Conservation (phyloP, 2,113 vertebrate genomes). For the Physeter macrocephalus region DNA sequence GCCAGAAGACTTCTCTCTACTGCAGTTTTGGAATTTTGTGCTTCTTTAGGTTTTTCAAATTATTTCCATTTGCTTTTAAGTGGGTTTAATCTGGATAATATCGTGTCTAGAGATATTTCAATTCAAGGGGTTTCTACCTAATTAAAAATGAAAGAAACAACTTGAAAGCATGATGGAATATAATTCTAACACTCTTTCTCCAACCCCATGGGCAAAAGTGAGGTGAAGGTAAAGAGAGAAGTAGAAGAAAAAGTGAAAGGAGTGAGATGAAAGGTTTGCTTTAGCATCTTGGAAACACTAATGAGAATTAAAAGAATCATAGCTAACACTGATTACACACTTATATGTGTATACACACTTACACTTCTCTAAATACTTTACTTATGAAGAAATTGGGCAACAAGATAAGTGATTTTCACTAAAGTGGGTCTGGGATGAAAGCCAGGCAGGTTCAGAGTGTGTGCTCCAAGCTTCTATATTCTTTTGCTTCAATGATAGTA, state of each 20-base stretch:
- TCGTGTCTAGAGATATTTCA: neutral
- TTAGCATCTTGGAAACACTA: neutral
- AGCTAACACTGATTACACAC: neutral
- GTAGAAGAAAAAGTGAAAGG: neutral
- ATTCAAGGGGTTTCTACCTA: neutral
- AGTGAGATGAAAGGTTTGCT: neutral
- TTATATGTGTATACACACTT: neutral
- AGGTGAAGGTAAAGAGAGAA: neutral
- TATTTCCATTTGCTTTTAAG: constrained; percentile 28
- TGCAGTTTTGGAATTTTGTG: neutral
- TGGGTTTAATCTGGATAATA: neutral
- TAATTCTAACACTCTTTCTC: neutral
- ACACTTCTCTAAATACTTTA: neutral
- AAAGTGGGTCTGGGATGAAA: neutral
- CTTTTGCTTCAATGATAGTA: neutral
- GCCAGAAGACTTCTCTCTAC: neutral
- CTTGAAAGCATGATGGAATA: neutral
- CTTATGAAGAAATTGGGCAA: neutral
- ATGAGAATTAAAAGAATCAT: neutral
- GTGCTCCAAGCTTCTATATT: neutral
- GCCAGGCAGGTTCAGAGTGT: neutral
- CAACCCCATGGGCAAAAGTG: neutral
- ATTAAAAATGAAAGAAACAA: constrained; percentile 11
- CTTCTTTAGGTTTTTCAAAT: constrained; percentile 19
- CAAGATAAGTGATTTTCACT: neutral